Evolutionary conservation across 1,140 invertebrate species (phyloP), one percentile per base, ranked within the genome.

Genomic region (Drosophila eugracilis): DNA sequence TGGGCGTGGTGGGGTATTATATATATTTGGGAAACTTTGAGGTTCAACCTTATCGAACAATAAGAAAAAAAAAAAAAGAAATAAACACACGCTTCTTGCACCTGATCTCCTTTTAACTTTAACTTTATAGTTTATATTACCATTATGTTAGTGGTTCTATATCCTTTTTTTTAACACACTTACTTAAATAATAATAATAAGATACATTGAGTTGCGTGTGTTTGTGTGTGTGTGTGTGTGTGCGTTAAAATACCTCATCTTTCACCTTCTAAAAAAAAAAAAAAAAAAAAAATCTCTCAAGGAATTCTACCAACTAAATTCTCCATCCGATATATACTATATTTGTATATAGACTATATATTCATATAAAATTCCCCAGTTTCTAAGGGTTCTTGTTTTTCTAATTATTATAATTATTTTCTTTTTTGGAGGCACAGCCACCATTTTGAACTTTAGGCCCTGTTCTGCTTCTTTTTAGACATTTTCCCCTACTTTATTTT

Each of bases 401-500:
- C 44, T 52, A 48, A n/a, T 74, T 44, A 21, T 50, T 32, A 26
- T 22, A 72, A 42, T 45, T 39, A 59, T 71, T 48, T 72, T 37
- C 39, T 66, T 76, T 74, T 75, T 69, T 57, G 37, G 83, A 83
- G 83, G 83, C 83, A 81, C 83, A 88, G 83, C 83, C 83, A 88
- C 83, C 36, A 55, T 75, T 86, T 86, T 86, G 81, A 86, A 86
- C 81, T 86, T 77, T 71, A 80, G 81, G 81, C 81, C 81, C 75
- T 76, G 47, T 55, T 73, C 41, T 37, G 36, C 70, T 77, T 34
- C 45, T 41, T 37, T 37, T 12, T 12, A 26, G 14, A 17, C n/a
- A 24, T 6, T 45, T 37, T 32, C 1, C 36, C 50, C 19, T 45
- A 9, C 17, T 26, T 10, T 14, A 19, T n/a, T 32, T 32, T 47